These are phyloP conservation scores for Mormyrus hasselquistii DNA, from an alignment of 2,797 vertebrate species.

Conservation along the genomic window DNA sequence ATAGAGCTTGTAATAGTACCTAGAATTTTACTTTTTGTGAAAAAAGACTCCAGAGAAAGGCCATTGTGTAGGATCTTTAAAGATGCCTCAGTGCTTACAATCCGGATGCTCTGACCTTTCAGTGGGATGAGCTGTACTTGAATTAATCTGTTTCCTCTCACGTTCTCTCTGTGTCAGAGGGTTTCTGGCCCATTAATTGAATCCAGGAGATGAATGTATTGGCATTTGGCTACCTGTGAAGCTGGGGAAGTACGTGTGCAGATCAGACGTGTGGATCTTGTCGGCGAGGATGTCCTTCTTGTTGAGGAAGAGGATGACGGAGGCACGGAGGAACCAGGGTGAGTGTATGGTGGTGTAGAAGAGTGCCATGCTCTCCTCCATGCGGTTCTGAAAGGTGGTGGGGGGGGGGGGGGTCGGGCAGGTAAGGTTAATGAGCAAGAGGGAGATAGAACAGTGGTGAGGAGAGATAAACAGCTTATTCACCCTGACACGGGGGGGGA, in stretches of 20 bases:
- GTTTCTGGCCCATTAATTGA: not conserved
- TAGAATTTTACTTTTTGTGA: not conserved
- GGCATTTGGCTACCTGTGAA: slow-evolving; percentile 52
- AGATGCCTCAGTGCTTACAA: not conserved
- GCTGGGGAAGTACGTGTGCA: slow-evolving; percentile 58
- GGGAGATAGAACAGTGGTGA: not conserved
- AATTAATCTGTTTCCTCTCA: not conserved
- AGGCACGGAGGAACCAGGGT: slow-evolving; percentile 61
- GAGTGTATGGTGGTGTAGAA: slow-evolving; percentile 74
- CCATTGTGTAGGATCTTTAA: not conserved
- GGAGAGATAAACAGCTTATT: slow-evolving; percentile 18
- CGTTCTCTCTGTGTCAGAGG: not conserved
- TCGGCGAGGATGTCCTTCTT: slow-evolving; percentile 72
- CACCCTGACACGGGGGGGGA: not conserved
- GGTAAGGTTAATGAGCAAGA: slow-evolving; percentile 4
- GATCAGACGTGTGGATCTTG: slow-evolving; percentile 64
- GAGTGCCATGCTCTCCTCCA: slow-evolving; percentile 67
- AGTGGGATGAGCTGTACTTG: not conserved
- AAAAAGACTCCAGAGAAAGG: not conserved
- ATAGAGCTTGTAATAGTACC: not conserved
- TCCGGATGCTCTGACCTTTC: slow-evolving; percentile 7
- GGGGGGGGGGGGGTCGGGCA: not conserved
- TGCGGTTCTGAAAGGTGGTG: slow-evolving; percentile 58
- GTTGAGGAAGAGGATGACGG: slow-evolving; percentile 76
- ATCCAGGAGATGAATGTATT: not conserved